A percentile compares a stretch with the other conserved stretches of the same genome.
These are phyloP conservation scores for Nemurella pictetii DNA, from an alignment of 2,888 invertebrate species.

Conservation along the genomic window DNA sequence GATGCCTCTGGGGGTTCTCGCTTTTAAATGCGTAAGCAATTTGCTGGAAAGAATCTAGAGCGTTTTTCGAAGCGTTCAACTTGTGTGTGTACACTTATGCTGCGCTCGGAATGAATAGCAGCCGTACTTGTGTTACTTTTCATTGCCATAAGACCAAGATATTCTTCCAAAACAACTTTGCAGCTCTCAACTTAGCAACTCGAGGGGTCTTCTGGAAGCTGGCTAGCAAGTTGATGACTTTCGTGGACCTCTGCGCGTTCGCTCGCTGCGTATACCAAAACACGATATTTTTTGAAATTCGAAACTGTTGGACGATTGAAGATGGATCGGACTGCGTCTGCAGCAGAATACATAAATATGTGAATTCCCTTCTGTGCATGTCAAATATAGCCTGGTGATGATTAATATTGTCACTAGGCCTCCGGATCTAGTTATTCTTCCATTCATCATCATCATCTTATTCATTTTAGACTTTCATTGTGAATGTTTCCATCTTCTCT, in stretches of 20 bases:
- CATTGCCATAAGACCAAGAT: background rate
- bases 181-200: background rate
- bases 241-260: no score
- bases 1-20: background rate
- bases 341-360: background rate
- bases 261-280: background rate
- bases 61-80: background rate
- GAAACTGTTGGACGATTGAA: background rate
- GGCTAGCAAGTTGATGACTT: no score
- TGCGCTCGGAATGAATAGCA: background rate
- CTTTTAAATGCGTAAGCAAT: background rate
- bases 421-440: constrained; percentile 16
- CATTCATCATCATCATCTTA: constrained; percentile 29
- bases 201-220: background rate
- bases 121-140: background rate
- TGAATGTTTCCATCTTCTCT: constrained; percentile 19
- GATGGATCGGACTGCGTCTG: background rate
- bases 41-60: background rate
- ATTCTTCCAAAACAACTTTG: no score
- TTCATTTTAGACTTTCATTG: constrained; percentile 16
- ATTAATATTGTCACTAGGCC: constrained; percentile 22
- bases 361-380: background rate
- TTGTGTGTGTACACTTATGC: background rate
- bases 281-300: background rate
- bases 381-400: background rate